phyloP scores from a whole-genome alignment of 2,797 vertebrate species.

The Xiphorhynchus erythropygius region DNA sequence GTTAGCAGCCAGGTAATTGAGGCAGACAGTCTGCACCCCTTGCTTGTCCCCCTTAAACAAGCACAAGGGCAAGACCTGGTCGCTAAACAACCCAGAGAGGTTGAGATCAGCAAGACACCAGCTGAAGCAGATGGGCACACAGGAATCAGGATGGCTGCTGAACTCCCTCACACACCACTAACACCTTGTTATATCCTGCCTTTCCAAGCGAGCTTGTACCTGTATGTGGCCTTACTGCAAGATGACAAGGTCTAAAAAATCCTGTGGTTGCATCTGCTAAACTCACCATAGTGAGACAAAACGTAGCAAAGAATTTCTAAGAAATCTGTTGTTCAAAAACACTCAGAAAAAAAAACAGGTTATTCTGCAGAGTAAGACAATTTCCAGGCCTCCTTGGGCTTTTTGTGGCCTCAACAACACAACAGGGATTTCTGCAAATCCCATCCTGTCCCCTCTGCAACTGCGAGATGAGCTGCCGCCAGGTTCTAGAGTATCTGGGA shows the following conservation, averaged over 20 bases:
- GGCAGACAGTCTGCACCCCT: not conserved
- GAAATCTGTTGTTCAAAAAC: not conserved
- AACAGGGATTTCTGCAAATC: not conserved
- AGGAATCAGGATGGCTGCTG: not conserved
- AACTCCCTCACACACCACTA: not conserved
- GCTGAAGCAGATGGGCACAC: not conserved
- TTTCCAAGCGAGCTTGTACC: not conserved
- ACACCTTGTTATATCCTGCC: not conserved
- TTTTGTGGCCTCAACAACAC: not conserved
- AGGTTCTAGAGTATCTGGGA: not conserved
- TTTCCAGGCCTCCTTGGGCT: not conserved
- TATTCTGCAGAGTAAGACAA: not conserved
- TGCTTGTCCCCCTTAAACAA: not conserved
- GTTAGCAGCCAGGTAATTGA: not conserved
- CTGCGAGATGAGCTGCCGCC: not conserved
- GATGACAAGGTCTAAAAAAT: not conserved
- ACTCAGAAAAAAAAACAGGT: not conserved
- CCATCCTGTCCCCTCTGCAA: accelerated
- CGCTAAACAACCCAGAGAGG: not conserved
- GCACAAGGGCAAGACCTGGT: accelerated
- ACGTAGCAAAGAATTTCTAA: not conserved
- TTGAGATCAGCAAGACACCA: not conserved
- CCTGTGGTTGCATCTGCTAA: not conserved
- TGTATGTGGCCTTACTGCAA: not conserved
- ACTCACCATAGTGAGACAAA: not conserved